Conservation (phyloP, 2,797 vertebrate species). For the Apodemus agrarius region DNA sequence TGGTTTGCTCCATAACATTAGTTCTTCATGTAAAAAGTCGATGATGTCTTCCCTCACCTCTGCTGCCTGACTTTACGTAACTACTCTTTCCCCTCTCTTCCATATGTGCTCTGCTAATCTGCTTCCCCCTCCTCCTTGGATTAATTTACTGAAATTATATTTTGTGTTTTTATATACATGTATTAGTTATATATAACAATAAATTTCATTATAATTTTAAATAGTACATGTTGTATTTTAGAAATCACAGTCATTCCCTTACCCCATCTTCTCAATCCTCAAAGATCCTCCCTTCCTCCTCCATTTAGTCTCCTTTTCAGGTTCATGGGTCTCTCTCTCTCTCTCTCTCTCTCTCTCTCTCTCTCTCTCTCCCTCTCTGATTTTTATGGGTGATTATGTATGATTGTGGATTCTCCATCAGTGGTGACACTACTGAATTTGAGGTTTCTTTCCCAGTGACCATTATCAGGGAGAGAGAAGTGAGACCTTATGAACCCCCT, state of each 20-base stretch:
- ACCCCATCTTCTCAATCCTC: not conserved
- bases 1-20: not conserved
- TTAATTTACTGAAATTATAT: slow-evolving; percentile 51
- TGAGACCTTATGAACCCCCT: not conserved
- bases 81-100: not conserved
- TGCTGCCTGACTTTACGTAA: not conserved
- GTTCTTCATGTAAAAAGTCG: not conserved
- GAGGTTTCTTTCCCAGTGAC: not conserved
- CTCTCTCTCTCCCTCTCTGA: no score
- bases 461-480: not conserved
- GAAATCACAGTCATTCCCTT: not conserved
- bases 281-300: not conserved
- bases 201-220: not conserved
- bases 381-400: not conserved
- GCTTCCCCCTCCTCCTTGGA: not conserved
- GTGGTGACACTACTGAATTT: not conserved
- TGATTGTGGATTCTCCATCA: not conserved
- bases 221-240: not conserved
- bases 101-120: not conserved
- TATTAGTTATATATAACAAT: not conserved
- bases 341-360: not conserved
- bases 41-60: not conserved
- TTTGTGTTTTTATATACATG: slow-evolving; percentile 14
- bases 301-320: not conserved
- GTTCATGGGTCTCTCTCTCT: not conserved